Conservation (phyloP, 2,797 vertebrate genomes). For the Garrulus glandarius region DNA sequence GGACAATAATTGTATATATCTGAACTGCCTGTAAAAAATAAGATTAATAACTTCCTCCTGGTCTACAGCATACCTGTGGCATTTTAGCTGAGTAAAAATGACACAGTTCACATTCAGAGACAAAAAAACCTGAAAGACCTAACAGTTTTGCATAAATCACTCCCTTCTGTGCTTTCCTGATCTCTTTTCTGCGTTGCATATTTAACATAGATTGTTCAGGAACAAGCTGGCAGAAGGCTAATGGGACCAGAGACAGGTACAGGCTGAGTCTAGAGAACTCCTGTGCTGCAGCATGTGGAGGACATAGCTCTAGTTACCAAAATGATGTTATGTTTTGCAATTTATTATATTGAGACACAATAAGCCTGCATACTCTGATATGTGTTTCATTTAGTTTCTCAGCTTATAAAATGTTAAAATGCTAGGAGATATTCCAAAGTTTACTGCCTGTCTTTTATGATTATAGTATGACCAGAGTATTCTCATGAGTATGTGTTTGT, state of each 20-base stretch:
- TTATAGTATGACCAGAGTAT: background rate
- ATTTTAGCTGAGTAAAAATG: background rate
- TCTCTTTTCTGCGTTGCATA: background rate
- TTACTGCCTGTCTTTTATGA: background rate
- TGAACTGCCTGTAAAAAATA: background rate
- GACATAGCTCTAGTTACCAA: background rate
- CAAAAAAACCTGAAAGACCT: background rate
- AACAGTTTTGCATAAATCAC: background rate
- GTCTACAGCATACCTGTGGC: background rate
- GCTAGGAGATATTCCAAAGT: background rate
- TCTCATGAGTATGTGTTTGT: background rate
- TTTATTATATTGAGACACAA: background rate
- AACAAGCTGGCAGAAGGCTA: background rate
- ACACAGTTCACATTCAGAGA: background rate
- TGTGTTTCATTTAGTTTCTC: background rate
- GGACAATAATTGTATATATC: background rate
- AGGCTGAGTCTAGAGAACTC: background rate
- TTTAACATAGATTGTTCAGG: background rate
- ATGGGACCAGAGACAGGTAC: background rate
- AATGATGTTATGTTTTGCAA: background rate
- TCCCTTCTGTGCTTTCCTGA: background rate
- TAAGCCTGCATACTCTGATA: background rate
- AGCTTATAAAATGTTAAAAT: background rate
- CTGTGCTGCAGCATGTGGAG: background rate
- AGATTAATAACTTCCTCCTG: background rate